Evolutionary conservation across 2,888 invertebrate species (phyloP).

Genomic region (Dromius quadrimaculatus): DNA sequence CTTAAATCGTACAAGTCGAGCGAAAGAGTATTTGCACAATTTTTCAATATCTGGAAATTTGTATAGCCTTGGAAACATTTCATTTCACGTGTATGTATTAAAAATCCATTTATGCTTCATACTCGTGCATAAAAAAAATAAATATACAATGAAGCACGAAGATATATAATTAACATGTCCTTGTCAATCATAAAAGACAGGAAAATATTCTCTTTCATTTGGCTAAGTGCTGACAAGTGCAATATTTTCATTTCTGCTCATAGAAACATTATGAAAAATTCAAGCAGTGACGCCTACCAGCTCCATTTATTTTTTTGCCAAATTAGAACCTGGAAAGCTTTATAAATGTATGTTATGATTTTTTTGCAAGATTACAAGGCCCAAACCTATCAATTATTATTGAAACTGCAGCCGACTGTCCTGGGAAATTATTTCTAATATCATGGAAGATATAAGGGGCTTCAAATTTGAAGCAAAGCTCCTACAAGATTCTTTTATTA

Average conservation of each 20-base stretch:
- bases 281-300: slow-evolving; percentile 10
- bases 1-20: too few species aligned
- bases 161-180: slow-evolving; percentile 34
- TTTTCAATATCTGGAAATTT: too few species aligned
- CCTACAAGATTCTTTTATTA: too few species aligned
- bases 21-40: too few species aligned
- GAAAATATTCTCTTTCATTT: slow-evolving; percentile 32
- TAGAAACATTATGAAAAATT: slow-evolving; percentile 39
- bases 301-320: slow-evolving; percentile 29
- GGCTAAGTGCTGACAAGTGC: slow-evolving; percentile 38
- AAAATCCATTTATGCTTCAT: too few species aligned
- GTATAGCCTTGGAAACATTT: too few species aligned
- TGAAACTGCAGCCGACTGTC: slow-evolving; percentile 20
- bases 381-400: slow-evolving; percentile 10
- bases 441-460: slow-evolving; percentile 7
- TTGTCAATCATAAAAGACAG: slow-evolving; percentile 21
- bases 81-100: too few species aligned
- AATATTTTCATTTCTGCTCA: slow-evolving; percentile 41
- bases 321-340: slow-evolving; percentile 34
- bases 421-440: slow-evolving; percentile 31
- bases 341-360: slow-evolving; percentile 20
- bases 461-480: too few species aligned
- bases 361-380: slow-evolving; percentile 41
- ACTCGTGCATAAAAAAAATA: too few species aligned
- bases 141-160: slow-evolving; percentile 27